Evolutionary conservation across 2,888 invertebrate species (phyloP).

Genomic region (Patella ulyssiponensis): DNA sequence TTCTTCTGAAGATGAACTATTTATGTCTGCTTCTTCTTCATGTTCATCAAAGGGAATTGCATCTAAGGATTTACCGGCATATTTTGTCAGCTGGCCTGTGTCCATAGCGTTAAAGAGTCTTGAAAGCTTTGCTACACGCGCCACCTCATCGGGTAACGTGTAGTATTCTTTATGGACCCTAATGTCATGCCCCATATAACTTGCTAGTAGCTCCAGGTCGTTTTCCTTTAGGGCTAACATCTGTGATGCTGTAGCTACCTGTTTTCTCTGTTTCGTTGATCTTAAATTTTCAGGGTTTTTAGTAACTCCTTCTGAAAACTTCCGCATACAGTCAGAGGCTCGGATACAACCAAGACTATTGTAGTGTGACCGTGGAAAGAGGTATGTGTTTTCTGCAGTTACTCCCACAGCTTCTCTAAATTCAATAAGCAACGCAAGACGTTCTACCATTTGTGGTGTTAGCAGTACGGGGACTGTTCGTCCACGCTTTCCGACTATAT

Average conservation of each 20-base stretch:
- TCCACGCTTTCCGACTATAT: neutral
- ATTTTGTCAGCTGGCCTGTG: neutral
- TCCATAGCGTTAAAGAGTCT: neutral
- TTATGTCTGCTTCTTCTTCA: neutral
- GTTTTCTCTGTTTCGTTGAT: neutral
- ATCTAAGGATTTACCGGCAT: neutral
- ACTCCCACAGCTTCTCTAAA: neutral
- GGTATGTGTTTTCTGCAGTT: neutral
- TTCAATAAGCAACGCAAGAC: neutral
- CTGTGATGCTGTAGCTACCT: neutral
- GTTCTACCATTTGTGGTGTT: neutral
- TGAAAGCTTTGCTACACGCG: neutral
- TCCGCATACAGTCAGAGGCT: neutral
- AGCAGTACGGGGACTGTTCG: neutral
- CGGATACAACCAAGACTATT: neutral
- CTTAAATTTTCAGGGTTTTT: neutral
- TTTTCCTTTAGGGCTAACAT: neutral
- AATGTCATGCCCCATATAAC: neutral
- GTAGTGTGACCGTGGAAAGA: neutral
- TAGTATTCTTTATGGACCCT: constrained; percentile 3
- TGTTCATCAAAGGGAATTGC: neutral
- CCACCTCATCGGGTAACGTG: neutral
- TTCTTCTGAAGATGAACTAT: neutral
- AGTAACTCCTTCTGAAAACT: neutral
- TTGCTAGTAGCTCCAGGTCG: neutral